Percentiles rank a stretch among this genome's conserved stretches.
phyloP scores from a whole-genome alignment of 1,140 invertebrate genomes.

The Bombus picipes region DNA sequence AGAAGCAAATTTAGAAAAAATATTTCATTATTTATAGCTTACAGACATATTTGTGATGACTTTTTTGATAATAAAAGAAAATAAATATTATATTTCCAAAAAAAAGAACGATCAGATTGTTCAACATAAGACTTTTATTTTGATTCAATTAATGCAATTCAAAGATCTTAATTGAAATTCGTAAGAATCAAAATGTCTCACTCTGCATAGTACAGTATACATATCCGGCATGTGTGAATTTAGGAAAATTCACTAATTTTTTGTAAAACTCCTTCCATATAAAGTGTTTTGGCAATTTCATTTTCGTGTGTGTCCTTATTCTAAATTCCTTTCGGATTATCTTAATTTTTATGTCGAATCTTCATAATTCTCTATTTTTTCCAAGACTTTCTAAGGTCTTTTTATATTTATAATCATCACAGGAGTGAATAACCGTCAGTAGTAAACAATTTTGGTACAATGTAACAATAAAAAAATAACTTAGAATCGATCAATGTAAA shows the following conservation, averaged over 20 bases:
- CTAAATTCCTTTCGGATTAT: conserved; percentile 49
- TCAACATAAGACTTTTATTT: conserved; percentile 15
- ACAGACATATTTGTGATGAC: not conserved
- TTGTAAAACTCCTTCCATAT: conserved; percentile 33
- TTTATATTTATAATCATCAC: conserved; percentile 48
- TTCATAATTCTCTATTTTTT: conserved; percentile 24
- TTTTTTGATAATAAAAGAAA: not conserved
- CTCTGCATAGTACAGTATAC: conserved; percentile 48
- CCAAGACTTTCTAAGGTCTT: conserved; percentile 25
- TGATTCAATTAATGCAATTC: not conserved
- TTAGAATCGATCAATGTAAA: not conserved
- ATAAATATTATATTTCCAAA: not conserved
- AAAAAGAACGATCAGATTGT: not conserved
- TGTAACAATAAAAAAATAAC: not conserved
- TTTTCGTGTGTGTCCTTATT: conserved; percentile 43
- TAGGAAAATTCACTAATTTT: conserved; percentile 33
- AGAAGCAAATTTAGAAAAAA: no score
- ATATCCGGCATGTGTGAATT: conserved; percentile 44
- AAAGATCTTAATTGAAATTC: not conserved
- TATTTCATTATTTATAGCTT: not conserved
- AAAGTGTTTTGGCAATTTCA: conserved; percentile 52
- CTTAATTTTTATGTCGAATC: conserved; percentile 33
- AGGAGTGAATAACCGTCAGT: conserved; percentile 39
- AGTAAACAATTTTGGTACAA: conserved; percentile 50
- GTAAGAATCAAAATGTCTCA: conserved; percentile 38